Base-by-base conservation (phyloP, 2,113 vertebrate species). In the Glareola pratincola region DNA sequence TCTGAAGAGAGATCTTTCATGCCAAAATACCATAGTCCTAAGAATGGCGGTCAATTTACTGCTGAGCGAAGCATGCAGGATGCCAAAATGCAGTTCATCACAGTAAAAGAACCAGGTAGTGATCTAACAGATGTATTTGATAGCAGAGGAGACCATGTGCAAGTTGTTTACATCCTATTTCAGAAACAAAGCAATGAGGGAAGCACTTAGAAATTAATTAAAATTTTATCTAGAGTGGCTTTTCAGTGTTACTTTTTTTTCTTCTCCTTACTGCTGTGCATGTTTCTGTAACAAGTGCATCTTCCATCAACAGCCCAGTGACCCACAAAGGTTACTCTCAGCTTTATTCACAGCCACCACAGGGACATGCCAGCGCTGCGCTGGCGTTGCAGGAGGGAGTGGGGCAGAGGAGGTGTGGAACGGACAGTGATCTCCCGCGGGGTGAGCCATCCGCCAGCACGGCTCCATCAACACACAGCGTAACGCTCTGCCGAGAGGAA, bases 401-500 rank as follows among this genome's bases (percentile, higher is more conserved):
- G n/a, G 2, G 0, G 60, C 54, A 85, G 24, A 26, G 37, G 8
- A 6, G 50, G 19, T 16, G 51, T 34, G 23, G 29, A 66, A 41
- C 5, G 3, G n/a, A 37, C 5, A 2, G 36, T 0, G 0, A 24
- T n/a, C 10, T 50, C 14, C 67, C 22, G 27, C 1, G 2, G n/a
- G 47, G 7, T 14, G 39, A 51, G 18, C 10, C 36, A 19, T 37
- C n/a, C 2, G 1, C 47, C 41, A 51, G n/a, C 78, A 19, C 32
- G 12, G 56, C 45, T 64, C 67, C 57, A 5, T 10, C 12, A 51
- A 13, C 22, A 27, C 6, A 2, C 18, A 14, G 27, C 6, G 0
- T 11, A 22, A 36, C 8, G 1, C 27, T 60, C 20, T 14, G 43
- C 37, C 9, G 8, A 66, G 47, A 51, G 64, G 67, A 50, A 56